A percentile compares a stretch with the other conserved stretches of the same genome.
Conservation (phyloP, 2,888 invertebrate species). For the Electrophaes corylata region DNA sequence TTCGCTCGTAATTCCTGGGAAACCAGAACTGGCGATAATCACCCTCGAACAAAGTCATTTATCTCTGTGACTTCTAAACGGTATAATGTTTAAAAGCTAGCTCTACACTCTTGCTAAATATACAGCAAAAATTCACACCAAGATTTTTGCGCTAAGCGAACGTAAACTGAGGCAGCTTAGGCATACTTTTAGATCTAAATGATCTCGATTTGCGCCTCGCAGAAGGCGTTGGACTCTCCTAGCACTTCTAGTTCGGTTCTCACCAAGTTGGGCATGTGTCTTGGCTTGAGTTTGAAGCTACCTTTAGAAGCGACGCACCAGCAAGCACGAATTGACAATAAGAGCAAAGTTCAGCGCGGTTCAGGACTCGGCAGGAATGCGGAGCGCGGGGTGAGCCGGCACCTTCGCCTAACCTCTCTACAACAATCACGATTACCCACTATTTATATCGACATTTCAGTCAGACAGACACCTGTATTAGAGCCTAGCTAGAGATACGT, state of each 20-base stretch:
- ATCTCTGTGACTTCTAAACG: slow-evolving; percentile 63
- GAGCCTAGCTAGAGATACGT: slow-evolving; percentile 46
- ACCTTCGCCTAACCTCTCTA: slow-evolving; percentile 66
- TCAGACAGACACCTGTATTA: slow-evolving; percentile 58
- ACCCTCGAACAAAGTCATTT: slow-evolving; percentile 62
- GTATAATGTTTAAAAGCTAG: slow-evolving; percentile 51
- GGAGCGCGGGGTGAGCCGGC: slow-evolving; percentile 63
- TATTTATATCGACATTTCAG: slow-evolving; percentile 74
- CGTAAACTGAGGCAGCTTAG: background rate
- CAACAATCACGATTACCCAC: slow-evolving; percentile 76
- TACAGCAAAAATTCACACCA: background rate
- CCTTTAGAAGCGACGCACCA: slow-evolving; percentile 67
- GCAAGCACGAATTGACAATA: slow-evolving; percentile 82
- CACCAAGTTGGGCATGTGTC: background rate
- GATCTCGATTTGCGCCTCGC: background rate
- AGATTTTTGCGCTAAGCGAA: background rate
- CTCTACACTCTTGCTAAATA: slow-evolving; percentile 4
- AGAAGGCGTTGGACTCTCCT: background rate
- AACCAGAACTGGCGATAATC: slow-evolving; percentile 49
- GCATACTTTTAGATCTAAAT: background rate
- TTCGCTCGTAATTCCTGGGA: slow-evolving; percentile 19
- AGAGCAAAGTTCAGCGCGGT: slow-evolving; percentile 82
- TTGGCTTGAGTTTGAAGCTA: slow-evolving; percentile 15
- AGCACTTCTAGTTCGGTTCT: background rate
- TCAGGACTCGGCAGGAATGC: slow-evolving; percentile 81